Percentiles rank a stretch among this genome's conserved stretches.
phyloP scores from a whole-genome alignment of 1,140 invertebrate genomes.

The Lamellibrachia luymesi region DNA sequence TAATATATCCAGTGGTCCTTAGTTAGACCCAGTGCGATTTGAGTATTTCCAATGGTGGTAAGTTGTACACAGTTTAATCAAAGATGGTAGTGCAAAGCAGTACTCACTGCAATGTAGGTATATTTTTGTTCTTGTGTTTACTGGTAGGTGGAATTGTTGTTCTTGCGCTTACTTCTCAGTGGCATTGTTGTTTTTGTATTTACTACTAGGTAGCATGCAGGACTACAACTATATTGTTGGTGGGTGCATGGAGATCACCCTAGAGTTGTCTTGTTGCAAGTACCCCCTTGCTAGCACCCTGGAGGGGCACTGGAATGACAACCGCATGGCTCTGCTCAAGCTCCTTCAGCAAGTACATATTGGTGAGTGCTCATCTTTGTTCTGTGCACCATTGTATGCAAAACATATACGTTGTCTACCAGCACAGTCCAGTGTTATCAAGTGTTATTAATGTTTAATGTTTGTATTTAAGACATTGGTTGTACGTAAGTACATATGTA shows the following conservation, averaged over 20 bases:
- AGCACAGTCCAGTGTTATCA: too few relatives aligned
- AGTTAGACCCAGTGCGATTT: too few relatives aligned
- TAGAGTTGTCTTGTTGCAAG: conserved; percentile 97
- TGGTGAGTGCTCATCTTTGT: conserved; percentile 29
- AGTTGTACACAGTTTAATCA: too few relatives aligned
- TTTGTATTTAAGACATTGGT: too few relatives aligned
- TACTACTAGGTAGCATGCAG: conserved; percentile 86
- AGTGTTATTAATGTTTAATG: too few relatives aligned
- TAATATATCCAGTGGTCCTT: too few relatives aligned
- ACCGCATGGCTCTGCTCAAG: conserved; percentile 76
- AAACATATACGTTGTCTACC: too few relatives aligned
- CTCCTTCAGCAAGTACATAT: conserved; percentile 76
- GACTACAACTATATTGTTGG: conserved; percentile 98
- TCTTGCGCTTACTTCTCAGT: not conserved
- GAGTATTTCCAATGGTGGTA: too few relatives aligned
- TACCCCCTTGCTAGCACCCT: conserved; percentile 82
- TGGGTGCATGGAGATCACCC: conserved; percentile 96
- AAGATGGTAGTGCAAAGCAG: too few relatives aligned
- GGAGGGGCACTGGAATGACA: conserved; percentile 89
- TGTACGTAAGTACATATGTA: too few relatives aligned
- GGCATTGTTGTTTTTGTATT: not conserved
- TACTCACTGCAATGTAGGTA: too few relatives aligned
- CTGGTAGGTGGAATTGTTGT: not conserved
- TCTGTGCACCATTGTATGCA: not conserved
- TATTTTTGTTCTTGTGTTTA: not conserved